These are phyloP conservation scores for Marisa cornuarietis DNA, from an alignment of 1,140 invertebrate genomes.

Conservation along the genomic window DNA sequence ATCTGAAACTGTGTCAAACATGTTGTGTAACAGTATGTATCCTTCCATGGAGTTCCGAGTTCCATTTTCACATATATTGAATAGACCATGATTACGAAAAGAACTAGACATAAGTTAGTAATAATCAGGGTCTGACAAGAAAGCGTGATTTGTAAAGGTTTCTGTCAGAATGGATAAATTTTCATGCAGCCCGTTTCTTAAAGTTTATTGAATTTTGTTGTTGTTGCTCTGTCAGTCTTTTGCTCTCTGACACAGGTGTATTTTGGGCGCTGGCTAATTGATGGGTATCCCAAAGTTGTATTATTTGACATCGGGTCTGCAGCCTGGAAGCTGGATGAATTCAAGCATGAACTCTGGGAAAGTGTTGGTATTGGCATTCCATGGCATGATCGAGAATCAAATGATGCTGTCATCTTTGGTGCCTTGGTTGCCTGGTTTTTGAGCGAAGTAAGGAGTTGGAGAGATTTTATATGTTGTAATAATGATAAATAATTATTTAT, in stretches of 20 bases:
- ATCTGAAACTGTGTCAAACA: too few species aligned
- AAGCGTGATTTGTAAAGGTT: neutral
- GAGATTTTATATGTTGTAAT: too few species aligned
- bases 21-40: too few species aligned
- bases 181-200: neutral
- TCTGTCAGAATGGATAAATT: neutral
- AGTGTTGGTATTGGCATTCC: conserved; percentile 83
- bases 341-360: conserved; percentile 83
- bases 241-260: conserved; percentile 72
- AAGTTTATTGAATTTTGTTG: too few species aligned
- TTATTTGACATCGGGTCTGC: conserved; percentile 97
- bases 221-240: neutral
- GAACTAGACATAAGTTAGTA: too few species aligned
- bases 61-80: too few species aligned
- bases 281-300: conserved; percentile 98
- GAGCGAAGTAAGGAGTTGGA: conserved; percentile 70
- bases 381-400: conserved; percentile 93
- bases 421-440: conserved; percentile 96
- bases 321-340: conserved; percentile 95
- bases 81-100: too few species aligned
- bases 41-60: too few species aligned
- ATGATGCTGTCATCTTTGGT: conserved; percentile 96
- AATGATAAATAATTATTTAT: too few species aligned
- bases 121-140: too few species aligned
- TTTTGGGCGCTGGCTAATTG: conserved; percentile 97